Evolutionary conservation across 2,113 vertebrate species (phyloP), one percentile per base, ranked within the genome.

Genomic region (Heterochromis multidens): DNA sequence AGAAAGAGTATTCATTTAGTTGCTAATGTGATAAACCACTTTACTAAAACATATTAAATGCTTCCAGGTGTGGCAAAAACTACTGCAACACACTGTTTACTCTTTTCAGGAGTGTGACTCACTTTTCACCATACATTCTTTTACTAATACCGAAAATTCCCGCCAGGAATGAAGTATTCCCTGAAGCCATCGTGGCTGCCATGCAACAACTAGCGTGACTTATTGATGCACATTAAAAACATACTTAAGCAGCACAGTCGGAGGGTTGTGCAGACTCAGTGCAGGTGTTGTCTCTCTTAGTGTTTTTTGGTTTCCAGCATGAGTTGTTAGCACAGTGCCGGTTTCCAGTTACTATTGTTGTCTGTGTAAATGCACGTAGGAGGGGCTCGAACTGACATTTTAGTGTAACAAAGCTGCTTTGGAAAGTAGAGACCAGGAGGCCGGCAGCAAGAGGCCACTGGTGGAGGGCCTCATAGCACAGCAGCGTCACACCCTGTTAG

Each of bases 301-400:
- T 1, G 31, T 43, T 40, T 70, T 35, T 57, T 62, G 6, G 43
- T 74, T 82, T 59, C 33, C 56, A 58, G 61, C 19, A n/a, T 9
- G 67, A 80, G 35, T 33, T 82, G 79, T 85, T 72, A n/a, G 82
- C 52, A 54, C 17, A n/a, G 79, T 37, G 82, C 80, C 67, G 83
- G 85, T 92, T 92, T 95, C 89, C 90, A 90, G 84, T 87, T 88
- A 23, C 92, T 81, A 87, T 93, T 95, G 93, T 95, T 92, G 92
- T 85, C 83, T 88, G 88, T 87, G 92, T 89, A 84, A 93, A 93
- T 83, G 86, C 81, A 29, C 33, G 88, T 91, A 90, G 93, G 92
- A 90, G 93, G 85, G 72, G 91, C 91, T 87, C 76, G 46, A n/a
- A 80, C 43, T 83, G 87, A 93, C 94, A 91, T 91, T 90, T 93